Evolutionary conservation across 2,797 vertebrate genomes (phyloP).

Genomic region (Brachyalestes nurse): DNA sequence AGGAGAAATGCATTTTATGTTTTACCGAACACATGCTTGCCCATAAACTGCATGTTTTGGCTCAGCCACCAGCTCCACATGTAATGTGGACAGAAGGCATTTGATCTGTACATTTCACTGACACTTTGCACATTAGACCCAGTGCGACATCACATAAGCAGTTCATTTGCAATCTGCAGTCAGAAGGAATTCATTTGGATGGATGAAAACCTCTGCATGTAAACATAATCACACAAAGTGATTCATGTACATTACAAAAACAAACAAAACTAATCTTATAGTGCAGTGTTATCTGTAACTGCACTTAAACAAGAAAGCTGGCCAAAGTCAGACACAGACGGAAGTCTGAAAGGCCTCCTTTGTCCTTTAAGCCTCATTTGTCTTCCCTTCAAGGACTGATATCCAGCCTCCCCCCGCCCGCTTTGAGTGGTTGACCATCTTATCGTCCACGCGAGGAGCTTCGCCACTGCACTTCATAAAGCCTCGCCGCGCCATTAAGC

Average conservation of each 20-base stretch:
- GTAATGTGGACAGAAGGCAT: too few relatives aligned
- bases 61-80: too few relatives aligned
- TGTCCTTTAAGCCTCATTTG: slow-evolving; percentile 29
- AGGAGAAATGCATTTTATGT: too few relatives aligned
- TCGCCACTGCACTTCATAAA: slow-evolving; percentile 28
- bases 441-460: slow-evolving; percentile 7
- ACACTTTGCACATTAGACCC: too few relatives aligned
- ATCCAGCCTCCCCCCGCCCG: neutral
- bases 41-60: too few relatives aligned
- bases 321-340: neutral
- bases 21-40: too few relatives aligned
- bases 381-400: slow-evolving; percentile 8
- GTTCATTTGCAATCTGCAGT: neutral
- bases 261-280: neutral
- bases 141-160: too few relatives aligned
- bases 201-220: neutral
- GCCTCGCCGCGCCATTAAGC: slow-evolving; percentile 39
- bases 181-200: neutral
- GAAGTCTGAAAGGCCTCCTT: slow-evolving; percentile 8
- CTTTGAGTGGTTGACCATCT: neutral
- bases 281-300: neutral
- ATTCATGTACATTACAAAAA: neutral
- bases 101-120: too few relatives aligned
- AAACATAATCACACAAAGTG: neutral
- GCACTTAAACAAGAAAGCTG: neutral